Base-by-base conservation (phyloP, 2,113 vertebrate genomes). In the Herpailurus yagouaroundi region DNA sequence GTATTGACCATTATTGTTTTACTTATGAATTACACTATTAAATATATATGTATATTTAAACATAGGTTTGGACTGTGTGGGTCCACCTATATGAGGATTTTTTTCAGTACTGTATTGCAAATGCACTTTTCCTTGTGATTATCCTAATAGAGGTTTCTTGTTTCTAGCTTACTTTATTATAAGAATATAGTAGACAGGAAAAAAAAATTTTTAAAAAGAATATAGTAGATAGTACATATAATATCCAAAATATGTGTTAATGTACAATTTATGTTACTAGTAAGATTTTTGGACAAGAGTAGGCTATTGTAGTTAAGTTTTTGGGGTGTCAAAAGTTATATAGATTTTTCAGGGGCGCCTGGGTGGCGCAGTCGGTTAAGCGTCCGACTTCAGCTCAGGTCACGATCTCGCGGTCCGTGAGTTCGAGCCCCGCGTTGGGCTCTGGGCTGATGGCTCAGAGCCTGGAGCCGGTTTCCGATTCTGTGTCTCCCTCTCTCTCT, bases 1-100 rank as follows among this genome's bases (percentile, higher is more conserved):
- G 38, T 89, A 52, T 16, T 69, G 33, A 45, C n/a, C 36, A 74
- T 95, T 84, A 89, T 97, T 84, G 77, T 97, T 79, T 86, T 73
- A 63, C 38, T 95, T 92, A 89, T 27, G 66, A 76, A 36, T 87
- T 82, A 76, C 1, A 29, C 29, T 84, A 25, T 45, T 57, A 38
- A 60, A 31, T 66, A 66, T 66, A 66, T 74, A 23, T 73, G n/a
- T 71, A n/a, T 71, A 71, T 48, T 45, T 7, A 45, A 41, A 77
- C 74, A 31, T 27, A 48, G 15, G 41, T 77, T 48, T 77, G 41
- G 29, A 48, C 27, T 77, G 41, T 0, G 7, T 29, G 25, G 13
- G 25, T 76, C 73, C 25, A 48, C 14, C 45, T 29, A 13, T 29
- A 45, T 48, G 25, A 41, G 74, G 41, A 45, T 48, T 76, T 31